Conservation (phyloP, 2,113 vertebrate genomes). For the Colius striatus region DNA sequence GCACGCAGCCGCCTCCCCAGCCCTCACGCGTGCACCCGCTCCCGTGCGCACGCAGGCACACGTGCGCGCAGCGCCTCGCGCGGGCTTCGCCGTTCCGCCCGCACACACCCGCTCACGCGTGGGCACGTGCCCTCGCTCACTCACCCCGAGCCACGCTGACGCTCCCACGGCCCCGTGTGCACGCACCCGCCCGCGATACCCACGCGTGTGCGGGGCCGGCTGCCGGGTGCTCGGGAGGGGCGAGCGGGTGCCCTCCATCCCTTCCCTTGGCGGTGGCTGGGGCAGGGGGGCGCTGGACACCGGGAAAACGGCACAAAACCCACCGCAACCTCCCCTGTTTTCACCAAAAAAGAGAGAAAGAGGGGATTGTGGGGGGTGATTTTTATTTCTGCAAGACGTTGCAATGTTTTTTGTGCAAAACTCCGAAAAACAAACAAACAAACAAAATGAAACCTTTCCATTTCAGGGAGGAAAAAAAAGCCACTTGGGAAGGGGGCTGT, state of each 20-base stretch:
- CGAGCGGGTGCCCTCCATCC: fast-evolving
- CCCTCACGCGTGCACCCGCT: background rate
- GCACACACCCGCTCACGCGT: fast-evolving
- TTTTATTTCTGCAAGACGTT: too few species aligned
- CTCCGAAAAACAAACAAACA: too few species aligned
- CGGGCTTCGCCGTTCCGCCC: too few species aligned
- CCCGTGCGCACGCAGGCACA: background rate
- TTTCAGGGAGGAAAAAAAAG: too few species aligned
- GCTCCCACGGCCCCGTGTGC: background rate
- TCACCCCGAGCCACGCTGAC: fast-evolving
- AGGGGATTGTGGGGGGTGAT: fast-evolving
- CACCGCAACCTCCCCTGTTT: background rate
- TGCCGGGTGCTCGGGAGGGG: fast-evolving
- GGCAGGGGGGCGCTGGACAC: background rate
- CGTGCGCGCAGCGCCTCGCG: fast-evolving
- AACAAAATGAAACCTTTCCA: too few species aligned
- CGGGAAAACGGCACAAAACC: fast-evolving
- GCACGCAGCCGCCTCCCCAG: background rate
- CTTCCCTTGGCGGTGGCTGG: background rate
- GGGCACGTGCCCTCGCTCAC: fast-evolving
- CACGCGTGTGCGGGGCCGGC: fast-evolving
- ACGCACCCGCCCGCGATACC: fast-evolving
- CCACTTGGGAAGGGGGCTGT: too few species aligned
- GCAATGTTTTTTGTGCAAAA: too few species aligned
- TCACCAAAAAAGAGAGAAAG: too few species aligned